Percentiles rank a stretch among this genome's conserved stretches.
phyloP scores from a whole-genome alignment of 2,888 invertebrate genomes.

The Heterodera filipjevi region DNA sequence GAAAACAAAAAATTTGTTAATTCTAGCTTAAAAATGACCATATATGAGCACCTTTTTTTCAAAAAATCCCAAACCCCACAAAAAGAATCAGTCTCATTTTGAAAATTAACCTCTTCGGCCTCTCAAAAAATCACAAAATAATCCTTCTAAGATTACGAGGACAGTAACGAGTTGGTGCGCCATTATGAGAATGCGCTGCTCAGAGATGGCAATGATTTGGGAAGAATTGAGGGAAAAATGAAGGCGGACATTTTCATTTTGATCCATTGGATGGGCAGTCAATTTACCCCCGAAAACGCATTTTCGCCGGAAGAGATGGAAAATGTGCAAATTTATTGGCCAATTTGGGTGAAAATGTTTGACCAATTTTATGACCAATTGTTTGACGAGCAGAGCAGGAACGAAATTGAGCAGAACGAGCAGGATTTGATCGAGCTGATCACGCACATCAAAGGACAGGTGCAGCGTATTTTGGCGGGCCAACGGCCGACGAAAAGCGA shows the following conservation, averaged over 20 bases:
- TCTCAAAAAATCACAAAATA: too few relatives aligned
- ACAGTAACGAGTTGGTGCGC: not conserved
- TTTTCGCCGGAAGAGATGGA: not conserved
- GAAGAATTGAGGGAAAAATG: not conserved
- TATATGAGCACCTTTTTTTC: too few relatives aligned
- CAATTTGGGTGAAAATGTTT: not conserved
- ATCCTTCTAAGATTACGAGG: not conserved
- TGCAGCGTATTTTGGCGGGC: not conserved
- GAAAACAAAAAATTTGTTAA: too few relatives aligned
- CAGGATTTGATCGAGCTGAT: not conserved
- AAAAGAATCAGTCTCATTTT: too few relatives aligned
- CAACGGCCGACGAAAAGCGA: not conserved
- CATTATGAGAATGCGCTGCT: not conserved
- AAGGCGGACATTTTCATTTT: not conserved
- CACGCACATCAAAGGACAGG: not conserved
- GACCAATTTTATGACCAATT: not conserved
- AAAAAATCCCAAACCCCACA: too few relatives aligned
- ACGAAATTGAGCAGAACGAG: not conserved
- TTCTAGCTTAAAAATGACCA: too few relatives aligned
- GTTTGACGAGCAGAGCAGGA: not conserved
- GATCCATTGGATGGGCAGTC: not conserved
- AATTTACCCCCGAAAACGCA: not conserved
- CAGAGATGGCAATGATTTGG: not conserved
- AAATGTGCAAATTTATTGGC: not conserved
- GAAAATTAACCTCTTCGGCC: too few relatives aligned